Base-by-base conservation (phyloP, 2,888 invertebrate genomes). In the Acleris holmiana region DNA sequence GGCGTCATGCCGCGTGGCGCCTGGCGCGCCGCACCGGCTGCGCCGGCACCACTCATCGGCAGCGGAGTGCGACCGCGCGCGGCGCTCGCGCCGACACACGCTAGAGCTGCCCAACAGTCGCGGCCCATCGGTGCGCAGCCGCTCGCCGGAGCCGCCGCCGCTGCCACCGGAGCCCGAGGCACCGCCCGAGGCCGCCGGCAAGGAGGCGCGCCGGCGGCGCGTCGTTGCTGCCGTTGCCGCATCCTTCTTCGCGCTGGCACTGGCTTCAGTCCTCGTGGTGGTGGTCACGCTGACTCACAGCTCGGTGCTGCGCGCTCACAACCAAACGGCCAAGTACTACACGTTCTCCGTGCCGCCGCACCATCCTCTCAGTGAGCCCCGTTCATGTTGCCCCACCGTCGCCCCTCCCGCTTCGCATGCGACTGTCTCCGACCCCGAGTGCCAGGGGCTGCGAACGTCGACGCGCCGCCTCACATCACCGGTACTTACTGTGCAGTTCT, bases 261-360 rank as follows among this genome's bases (percentile, higher is more conserved):
- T 95, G 76, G 95, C 96, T 67, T 95, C 96, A 76, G 94, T 96
- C 70, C 94, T 96, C 78, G 95, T 95, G 77, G 96, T 97, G 80
- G 94, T 96, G 80, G 94, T 96, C 77, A 96, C 96, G 62, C 93
- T 97, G 82, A 96, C 95, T 53, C 95, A 95, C 89, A 94, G 95
- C 86, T 94, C 94, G 74, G 94, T 94, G 76, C 91, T 94, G 67
- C 94, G 93, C 77, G 94, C 94, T 68, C 94, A 94, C 83, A 93
- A 93, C 82, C 94, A 94, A 83, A 93, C 94, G 76, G 94, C 94
- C 87, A 94, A 94, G 93, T 93, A 94, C 86, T 94, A 94, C 86
- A 94, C 94, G 83, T 94, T 94, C 88, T 94, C 94, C 88, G 93
- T 91, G 88, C 93, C 93, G 88, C 91, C 93, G 89, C 93, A 91